Base-by-base conservation (phyloP, 2,888 invertebrate species). In the Lacanobia oleracea region DNA sequence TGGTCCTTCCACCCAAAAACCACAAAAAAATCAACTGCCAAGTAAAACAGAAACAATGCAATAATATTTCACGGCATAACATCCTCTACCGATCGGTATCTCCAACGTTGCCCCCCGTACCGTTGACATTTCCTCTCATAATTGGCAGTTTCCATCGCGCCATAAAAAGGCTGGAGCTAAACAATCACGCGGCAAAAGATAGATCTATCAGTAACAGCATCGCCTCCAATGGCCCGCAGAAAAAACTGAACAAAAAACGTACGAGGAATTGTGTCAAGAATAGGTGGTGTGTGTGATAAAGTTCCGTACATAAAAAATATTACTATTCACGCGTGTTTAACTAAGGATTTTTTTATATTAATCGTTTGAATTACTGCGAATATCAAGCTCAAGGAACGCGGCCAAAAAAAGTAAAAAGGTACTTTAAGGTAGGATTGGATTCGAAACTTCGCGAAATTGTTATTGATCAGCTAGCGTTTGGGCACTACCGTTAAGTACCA, bases 161-260 rank as follows among this genome's bases (percentile, higher is more conserved):
- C 16, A 84, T 72, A 81, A 78, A 83, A 82, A 82, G 61, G 59
- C 48, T 53, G 27, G 50, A 69, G 53, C 61, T 66, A 67, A 78
- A 85, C 72, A 75, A 79, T 76, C 64, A 72, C 50, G 74, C 7
- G 51, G 81, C 79, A 78, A 78, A 79, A 81, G 82, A 83, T 79
- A 86, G 71, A 79, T 82, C 82, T 84, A 88, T 86, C 82, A 79
- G 77, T 76, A 82, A 73, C 80, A 78, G 82, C 79, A 75, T 80
- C 87, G 71, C 85, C 72, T 83, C 79, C 87, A 87, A 83, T 85
- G 83, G 83, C 75, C 83, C 77, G 76, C 71, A 66, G 43, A 77
- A 83, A 88, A 88, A 88, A 87, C 75, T 45, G 73, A 80, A 77
- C 82, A 88, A 87, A 86, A 88, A 87, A 82, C 43, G 10, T 54